Base-by-base conservation (phyloP, 2,113 vertebrate genomes). In the Halichoeres trimaculatus region DNA sequence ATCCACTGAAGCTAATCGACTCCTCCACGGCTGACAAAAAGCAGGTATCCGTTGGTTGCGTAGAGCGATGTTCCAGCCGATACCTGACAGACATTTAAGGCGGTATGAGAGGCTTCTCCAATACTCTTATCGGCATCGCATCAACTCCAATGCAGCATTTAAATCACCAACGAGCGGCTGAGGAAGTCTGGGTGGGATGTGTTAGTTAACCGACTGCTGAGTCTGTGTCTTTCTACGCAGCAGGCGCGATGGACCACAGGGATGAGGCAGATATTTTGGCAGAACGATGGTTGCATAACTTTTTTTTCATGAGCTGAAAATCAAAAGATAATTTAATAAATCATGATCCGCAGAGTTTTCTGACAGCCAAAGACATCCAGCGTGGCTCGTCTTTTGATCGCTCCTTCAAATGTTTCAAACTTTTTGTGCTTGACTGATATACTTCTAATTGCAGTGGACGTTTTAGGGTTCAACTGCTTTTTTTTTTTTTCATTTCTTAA, bases 271-370 rank as follows among this genome's bases (percentile, higher is more conserved):
- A 52, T 23, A 22, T 48, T 56, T 54, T 53, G 52, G 45, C 23
- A 64, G 48, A 68, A 67, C 43, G 35, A 59, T 47, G 19, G 57
- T 74, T 75, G 64, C 56, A 53, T 70, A 69, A 69, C 16, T 52
- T 52, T 79, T 79, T 72, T 79, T 72, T 68, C 63, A 68, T 61
- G 36, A 67, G 47, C 75, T 0, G 1, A 56, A 84, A 79, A 66
- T 65, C 69, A 54, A 69, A 76, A 81, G 70, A 69, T 78, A 70
- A 83, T 84, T 76, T 52, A 85, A 84, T 84, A 76, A 86, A 82
- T 81, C 9, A 79, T 63, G 58, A 78, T 65, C 17, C 45, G 47
- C 34, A 66, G 60, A 73, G 45, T 55, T 60, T 74, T 69, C 45
- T 79, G 50, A 76, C 81, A 74, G 69, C 38, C 67, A 69, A 36